A percentile compares a stretch with the other conserved stretches of the same genome.
Conservation (phyloP, 1,140 invertebrate species). For the Vanessa tameamea region DNA sequence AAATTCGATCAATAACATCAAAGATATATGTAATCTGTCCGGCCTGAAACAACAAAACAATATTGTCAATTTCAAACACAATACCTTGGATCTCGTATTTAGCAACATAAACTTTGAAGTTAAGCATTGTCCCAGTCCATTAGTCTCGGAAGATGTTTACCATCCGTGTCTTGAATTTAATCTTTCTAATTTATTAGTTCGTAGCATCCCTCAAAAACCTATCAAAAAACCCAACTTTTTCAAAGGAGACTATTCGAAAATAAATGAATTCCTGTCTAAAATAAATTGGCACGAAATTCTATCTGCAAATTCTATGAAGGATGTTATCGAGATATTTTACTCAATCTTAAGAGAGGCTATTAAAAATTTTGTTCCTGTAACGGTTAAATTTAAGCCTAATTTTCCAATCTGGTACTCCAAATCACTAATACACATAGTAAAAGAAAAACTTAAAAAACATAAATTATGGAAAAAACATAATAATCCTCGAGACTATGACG, state of each 20-base stretch:
- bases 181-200: constrained; percentile 5
- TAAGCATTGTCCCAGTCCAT: neutral
- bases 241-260: constrained; percentile 26
- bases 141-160: constrained; percentile 20
- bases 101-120: too few relatives aligned
- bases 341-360: constrained; percentile 10
- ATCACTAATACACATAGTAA: too few relatives aligned
- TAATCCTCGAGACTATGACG: constrained; percentile 10
- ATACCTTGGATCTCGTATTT: too few relatives aligned
- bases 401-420: too few relatives aligned
- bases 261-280: constrained; percentile 21
- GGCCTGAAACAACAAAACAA: neutral
- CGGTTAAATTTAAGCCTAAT: too few relatives aligned
- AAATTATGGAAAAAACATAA: too few relatives aligned
- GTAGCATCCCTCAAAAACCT: constrained; percentile 14
- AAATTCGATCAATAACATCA: neutral
- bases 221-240: constrained; percentile 16
- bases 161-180: constrained; percentile 25
- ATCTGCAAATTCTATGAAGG: constrained; percentile 20
- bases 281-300: constrained; percentile 25
- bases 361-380: constrained; percentile 8
- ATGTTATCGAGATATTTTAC: constrained; percentile 9
- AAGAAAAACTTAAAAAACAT: too few relatives aligned
- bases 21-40: constrained; percentile 6
- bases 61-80: too few relatives aligned